These are phyloP conservation scores for Cheilosia urbana DNA, from an alignment of 2,888 invertebrate species.

Conservation along the genomic window DNA sequence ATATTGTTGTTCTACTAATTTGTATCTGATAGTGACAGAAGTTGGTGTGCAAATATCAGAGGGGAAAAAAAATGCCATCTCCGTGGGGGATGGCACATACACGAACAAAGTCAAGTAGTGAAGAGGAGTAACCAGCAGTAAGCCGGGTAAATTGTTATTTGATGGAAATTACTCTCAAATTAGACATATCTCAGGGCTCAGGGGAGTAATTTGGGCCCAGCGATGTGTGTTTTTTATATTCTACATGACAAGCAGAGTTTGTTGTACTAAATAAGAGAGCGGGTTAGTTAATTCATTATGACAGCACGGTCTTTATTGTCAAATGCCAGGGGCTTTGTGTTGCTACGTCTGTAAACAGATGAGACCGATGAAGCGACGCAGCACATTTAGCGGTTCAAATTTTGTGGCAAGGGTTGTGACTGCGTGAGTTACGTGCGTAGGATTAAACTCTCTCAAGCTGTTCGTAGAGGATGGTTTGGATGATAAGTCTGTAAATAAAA, in stretches of 20 bases:
- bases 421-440: not conserved
- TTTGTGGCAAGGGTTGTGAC: conserved; percentile 1
- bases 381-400: conserved; percentile 10
- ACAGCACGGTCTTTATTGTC: conserved; percentile 37
- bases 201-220: conserved; percentile 65
- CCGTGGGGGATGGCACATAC: not conserved
- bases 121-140: not conserved
- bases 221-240: conserved; percentile 47
- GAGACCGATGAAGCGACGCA: not conserved
- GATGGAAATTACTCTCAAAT: conserved; percentile 71
- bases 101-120: not conserved
- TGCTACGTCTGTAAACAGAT: not conserved
- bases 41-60: conserved; percentile 12
- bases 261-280: conserved; percentile 41
- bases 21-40: conserved; percentile 56
- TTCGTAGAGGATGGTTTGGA: too few species aligned
- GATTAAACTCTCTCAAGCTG: too few species aligned
- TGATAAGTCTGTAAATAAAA: too few species aligned
- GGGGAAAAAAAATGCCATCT: conserved; percentile 1
- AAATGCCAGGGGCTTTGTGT: not conserved
- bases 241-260: conserved; percentile 50
- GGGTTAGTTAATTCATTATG: conserved; percentile 39
- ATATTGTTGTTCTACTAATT: conserved; percentile 30
- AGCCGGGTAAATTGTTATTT: conserved; percentile 62
- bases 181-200: conserved; percentile 65